Percentiles rank a stretch among this genome's conserved stretches.
Evolutionary conservation across 2,113 vertebrate genomes (phyloP).

Genomic region (Notechis scutatus): DNA sequence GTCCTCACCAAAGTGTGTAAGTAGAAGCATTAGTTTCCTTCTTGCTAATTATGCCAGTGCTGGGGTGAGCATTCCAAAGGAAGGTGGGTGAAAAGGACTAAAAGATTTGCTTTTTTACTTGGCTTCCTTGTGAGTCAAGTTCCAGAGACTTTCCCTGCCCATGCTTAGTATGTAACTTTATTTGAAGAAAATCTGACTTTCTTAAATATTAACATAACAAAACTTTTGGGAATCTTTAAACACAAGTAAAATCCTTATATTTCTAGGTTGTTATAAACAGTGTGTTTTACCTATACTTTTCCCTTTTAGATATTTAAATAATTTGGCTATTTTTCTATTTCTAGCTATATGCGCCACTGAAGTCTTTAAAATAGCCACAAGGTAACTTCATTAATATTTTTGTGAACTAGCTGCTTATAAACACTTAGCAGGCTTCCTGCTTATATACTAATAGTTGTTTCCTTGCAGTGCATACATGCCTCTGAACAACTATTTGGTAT

Average conservation of each 20-base stretch:
- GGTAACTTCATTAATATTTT: slow-evolving; percentile 66
- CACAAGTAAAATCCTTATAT: background rate
- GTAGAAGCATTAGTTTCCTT: background rate
- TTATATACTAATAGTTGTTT: slow-evolving; percentile 12
- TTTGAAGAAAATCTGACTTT: background rate
- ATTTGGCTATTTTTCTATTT: slow-evolving; percentile 16
- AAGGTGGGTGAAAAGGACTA: background rate
- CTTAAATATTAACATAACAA: background rate
- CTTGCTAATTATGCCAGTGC: background rate
- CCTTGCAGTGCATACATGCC: slow-evolving; percentile 84
- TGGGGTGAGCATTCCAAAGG: background rate
- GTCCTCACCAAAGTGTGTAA: background rate
- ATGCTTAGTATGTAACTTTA: background rate
- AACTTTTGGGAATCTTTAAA: background rate
- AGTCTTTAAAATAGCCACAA: slow-evolving; percentile 97
- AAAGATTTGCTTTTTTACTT: background rate
- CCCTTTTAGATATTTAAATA: background rate
- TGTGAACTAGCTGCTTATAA: slow-evolving; percentile 2
- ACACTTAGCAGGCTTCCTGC: background rate
- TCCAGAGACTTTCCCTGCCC: background rate
- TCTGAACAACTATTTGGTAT: slow-evolving; percentile 93
- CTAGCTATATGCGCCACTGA: slow-evolving; percentile 91
- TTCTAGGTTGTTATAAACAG: no score
- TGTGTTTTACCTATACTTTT: background rate
- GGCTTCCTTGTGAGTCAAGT: background rate